A percentile compares a stretch with the other conserved stretches of the same genome.
Conservation (phyloP, 2,113 vertebrate genomes). For the Zosterops hypoxanthus region DNA sequence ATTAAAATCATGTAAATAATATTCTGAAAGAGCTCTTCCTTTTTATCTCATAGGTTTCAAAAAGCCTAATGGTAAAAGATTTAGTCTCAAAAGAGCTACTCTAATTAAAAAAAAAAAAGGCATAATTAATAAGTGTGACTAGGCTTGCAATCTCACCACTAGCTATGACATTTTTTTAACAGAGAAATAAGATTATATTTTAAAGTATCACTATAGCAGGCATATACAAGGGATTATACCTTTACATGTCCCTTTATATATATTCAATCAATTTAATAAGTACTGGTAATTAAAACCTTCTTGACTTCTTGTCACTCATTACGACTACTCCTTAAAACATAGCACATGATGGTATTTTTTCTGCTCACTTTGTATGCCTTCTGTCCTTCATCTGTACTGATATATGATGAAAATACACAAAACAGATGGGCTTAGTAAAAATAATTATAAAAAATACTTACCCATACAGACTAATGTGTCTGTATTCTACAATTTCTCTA, state of each 20-base stretch:
- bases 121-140: conserved; percentile 72
- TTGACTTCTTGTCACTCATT: neutral
- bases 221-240: neutral
- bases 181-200: conserved; percentile 39
- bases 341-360: neutral
- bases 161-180: neutral
- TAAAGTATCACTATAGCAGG: neutral
- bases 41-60: conserved; percentile 79
- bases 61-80: conserved; percentile 71
- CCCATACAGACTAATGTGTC: neutral
- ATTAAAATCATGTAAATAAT: conserved; percentile 84
- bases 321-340: neutral
- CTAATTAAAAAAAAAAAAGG: conserved; percentile 79
- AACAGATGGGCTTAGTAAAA: neutral
- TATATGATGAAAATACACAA: neutral
- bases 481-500: neutral
- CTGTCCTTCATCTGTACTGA: neutral
- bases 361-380: neutral
- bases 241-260: neutral
- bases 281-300: neutral
- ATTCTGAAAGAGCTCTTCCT: conserved; percentile 71
- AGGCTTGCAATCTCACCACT: conserved; percentile 57
- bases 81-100: conserved; percentile 73
- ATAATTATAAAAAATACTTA: neutral
- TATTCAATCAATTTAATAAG: neutral